phyloP scores from a whole-genome alignment of 2,113 vertebrate genomes.

The Mohoua ochrocephala region DNA sequence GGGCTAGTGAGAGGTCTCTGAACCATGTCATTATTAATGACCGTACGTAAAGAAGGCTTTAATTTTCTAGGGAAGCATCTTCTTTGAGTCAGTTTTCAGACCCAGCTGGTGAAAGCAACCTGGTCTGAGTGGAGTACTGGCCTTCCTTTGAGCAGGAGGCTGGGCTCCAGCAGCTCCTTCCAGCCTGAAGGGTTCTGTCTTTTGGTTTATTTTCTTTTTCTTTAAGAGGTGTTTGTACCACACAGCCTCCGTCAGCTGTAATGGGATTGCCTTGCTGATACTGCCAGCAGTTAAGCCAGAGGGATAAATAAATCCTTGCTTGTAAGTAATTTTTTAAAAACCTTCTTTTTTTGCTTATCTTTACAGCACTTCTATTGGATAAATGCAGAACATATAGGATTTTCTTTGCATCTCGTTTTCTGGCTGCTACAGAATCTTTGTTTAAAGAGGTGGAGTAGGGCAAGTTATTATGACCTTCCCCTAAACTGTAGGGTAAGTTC shows the following conservation, averaged over 20 bases:
- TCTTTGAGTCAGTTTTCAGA: neutral
- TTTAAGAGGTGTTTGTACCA: neutral
- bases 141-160: neutral
- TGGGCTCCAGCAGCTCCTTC: neutral
- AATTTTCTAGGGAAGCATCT: neutral
- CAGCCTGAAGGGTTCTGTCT: neutral
- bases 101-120: neutral
- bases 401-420: neutral
- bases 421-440: neutral
- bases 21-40: neutral
- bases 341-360: neutral
- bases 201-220: neutral
- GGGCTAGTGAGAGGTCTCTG: neutral
- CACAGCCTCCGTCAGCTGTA: neutral
- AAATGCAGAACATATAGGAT: neutral
- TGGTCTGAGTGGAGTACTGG: neutral
- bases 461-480: neutral
- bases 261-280: neutral
- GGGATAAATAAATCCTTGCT: neutral
- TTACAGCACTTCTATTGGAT: neutral
- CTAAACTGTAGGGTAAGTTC: neutral
- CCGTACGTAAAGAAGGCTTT: neutral
- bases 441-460: neutral
- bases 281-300: neutral
- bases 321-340: neutral